These are phyloP conservation scores for Eospalax fontanierii DNA, from an alignment of 2,797 vertebrate genomes.

Conservation along the genomic window DNA sequence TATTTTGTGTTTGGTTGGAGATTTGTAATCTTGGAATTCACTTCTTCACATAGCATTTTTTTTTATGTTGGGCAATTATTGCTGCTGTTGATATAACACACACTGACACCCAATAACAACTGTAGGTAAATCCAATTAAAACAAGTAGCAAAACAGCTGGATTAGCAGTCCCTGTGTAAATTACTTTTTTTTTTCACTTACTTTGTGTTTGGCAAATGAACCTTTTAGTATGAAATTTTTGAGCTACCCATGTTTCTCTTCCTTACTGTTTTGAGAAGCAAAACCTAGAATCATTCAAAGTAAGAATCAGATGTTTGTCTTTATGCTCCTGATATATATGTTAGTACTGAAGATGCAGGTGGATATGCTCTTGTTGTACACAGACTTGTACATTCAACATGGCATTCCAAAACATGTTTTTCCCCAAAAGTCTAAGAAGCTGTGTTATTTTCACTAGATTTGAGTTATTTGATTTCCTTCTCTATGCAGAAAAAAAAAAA, in stretches of 20 bases:
- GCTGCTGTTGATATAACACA: constrained; percentile 85
- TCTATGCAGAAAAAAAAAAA: neutral
- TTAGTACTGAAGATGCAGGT: constrained; percentile 21
- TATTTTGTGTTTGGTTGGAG: constrained; percentile 73
- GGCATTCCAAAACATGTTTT: neutral
- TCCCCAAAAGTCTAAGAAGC: neutral
- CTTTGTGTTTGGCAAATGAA: constrained; percentile 88
- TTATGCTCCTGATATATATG: constrained; percentile 56
- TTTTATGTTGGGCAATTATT: constrained; percentile 82
- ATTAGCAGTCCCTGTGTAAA: constrained; percentile 88
- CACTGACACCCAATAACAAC: constrained; percentile 88
- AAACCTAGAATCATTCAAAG: constrained; percentile 78
- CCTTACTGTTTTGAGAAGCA: constrained; percentile 84
- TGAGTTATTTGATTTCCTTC: neutral
- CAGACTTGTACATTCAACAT: constrained; percentile 39
- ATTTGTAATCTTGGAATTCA: constrained; percentile 6
- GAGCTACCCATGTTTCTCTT: constrained; percentile 75
- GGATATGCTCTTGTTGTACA: neutral
- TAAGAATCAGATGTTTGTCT: constrained; percentile 19
- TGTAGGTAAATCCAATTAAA: constrained; percentile 89
- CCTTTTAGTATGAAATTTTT: constrained; percentile 86
- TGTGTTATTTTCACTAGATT: neutral
- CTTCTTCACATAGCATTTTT: constrained; percentile 22
- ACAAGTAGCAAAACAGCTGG: constrained; percentile 89
- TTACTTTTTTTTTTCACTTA: constrained; percentile 88